Percentiles rank a stretch among this genome's conserved stretches.
Conservation (phyloP, 2,888 invertebrate genomes). For the Lepas anatifera region DNA sequence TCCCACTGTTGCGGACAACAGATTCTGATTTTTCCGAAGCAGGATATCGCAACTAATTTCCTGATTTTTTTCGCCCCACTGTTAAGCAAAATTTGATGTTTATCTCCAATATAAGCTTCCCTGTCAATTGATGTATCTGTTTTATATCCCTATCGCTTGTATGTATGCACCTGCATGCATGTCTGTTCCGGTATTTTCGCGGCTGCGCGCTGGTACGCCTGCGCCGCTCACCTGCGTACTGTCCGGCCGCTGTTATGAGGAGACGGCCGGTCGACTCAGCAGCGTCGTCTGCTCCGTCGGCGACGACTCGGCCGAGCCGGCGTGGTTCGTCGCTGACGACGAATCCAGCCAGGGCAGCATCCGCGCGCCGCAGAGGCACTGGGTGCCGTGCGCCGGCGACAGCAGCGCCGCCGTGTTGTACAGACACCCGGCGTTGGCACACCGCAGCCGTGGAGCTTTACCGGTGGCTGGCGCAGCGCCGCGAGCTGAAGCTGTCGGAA, state of each 20-base stretch:
- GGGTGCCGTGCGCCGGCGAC: neutral
- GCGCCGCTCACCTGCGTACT: neutral
- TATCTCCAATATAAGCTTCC: too few species aligned
- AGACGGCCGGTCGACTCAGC: neutral
- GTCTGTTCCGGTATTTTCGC: too few species aligned
- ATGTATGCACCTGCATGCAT: too few species aligned
- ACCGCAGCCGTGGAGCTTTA: constrained; percentile 10
- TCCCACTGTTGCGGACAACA: too few species aligned
- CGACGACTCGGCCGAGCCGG: neutral
- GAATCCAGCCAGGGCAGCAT: neutral
- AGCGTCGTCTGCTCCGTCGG: neutral
- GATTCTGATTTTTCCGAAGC: too few species aligned
- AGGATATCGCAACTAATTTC: too few species aligned
- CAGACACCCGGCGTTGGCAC: constrained; percentile 13
- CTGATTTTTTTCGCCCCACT: too few species aligned
- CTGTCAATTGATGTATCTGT: too few species aligned
- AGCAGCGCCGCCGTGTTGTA: constrained; percentile 13
- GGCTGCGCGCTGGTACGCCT: neutral
- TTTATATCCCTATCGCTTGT: too few species aligned
- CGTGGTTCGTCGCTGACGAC: neutral
- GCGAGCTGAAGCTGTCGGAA: neutral
- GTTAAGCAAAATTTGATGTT: too few species aligned
- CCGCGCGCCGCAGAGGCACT: neutral
- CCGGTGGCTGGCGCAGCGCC: neutral
- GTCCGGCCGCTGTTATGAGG: neutral